Conservation (phyloP, 37 sponge, comb jelly and placozoan species). For the Cladorhizidae sp. region DNA sequence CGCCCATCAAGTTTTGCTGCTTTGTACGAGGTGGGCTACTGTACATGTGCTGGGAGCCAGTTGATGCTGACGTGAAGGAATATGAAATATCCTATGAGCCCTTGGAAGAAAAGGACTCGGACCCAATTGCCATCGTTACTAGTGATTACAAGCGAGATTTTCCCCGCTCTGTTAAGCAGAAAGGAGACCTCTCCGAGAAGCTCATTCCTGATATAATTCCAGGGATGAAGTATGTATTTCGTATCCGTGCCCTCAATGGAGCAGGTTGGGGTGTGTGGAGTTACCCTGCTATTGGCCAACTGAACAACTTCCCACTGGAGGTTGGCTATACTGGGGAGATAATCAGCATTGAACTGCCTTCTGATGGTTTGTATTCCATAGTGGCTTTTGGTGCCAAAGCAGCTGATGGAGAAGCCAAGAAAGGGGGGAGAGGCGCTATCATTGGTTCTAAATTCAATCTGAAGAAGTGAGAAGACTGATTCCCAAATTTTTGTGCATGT, state of each 20-base stretch:
- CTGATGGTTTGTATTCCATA: conserved; percentile 51
- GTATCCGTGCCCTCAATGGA: conserved; percentile 56
- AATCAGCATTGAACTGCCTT: conserved; percentile 38
- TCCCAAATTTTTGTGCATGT: background rate
- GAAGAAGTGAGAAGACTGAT: conserved; percentile 23
- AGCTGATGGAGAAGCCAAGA: conserved; percentile 59
- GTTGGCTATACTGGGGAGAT: conserved; percentile 69
- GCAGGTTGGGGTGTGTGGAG: conserved; percentile 80
- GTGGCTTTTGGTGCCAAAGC: conserved; percentile 68
- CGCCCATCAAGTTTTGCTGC: conserved; percentile 9
- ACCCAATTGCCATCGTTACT: background rate
- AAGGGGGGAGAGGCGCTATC: conserved; percentile 73
- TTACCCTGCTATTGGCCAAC: conserved; percentile 14
- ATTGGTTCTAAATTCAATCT: conserved; percentile 67
- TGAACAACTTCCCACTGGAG: conserved; percentile 53
- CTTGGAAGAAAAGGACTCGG: conserved; percentile 19
- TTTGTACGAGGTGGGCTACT: conserved; percentile 33
- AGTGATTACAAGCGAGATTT: background rate
- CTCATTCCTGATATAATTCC: conserved; percentile 47
- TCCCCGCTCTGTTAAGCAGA: conserved; percentile 9
- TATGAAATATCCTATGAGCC: conserved; percentile 51
- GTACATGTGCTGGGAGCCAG: conserved; percentile 36
- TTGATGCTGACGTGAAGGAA: conserved; percentile 5
- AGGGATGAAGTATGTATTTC: conserved; percentile 55
- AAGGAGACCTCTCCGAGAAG: conserved; percentile 4